Percentiles rank a stretch among this genome's conserved stretches.
Conservation (phyloP, 2,888 invertebrate species). For the Leptopilina syphax region DNA sequence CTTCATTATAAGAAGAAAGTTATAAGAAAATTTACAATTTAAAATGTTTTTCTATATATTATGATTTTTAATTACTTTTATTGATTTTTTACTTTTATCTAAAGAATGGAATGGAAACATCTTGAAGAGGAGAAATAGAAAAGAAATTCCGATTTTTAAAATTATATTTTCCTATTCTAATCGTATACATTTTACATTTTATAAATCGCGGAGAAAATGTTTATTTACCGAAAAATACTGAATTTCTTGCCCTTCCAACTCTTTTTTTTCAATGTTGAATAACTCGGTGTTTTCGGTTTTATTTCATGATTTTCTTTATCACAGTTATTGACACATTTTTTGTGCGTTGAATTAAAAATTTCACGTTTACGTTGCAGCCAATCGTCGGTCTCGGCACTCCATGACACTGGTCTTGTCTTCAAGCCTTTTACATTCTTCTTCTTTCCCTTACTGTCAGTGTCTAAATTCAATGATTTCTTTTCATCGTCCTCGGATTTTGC, state of each 20-base stretch:
- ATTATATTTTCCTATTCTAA: background rate
- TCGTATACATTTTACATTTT: constrained; percentile 20
- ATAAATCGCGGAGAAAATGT: constrained; percentile 29
- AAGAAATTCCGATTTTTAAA: background rate
- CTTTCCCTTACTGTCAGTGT: constrained; percentile 51
- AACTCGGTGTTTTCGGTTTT: constrained; percentile 55
- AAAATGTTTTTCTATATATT: too few species aligned
- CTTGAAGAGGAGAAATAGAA: too few species aligned
- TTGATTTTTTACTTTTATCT: background rate
- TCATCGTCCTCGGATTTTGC: constrained; percentile 49
- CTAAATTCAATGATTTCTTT: constrained; percentile 61
- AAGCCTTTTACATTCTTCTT: constrained; percentile 42
- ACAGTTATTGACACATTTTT: constrained; percentile 55
- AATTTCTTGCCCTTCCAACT: constrained; percentile 65
- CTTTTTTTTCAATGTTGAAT: constrained; percentile 60
- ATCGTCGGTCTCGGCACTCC: constrained; percentile 70
- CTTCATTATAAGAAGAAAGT: too few species aligned
- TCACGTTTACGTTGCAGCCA: constrained; percentile 70
- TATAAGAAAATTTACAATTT: too few species aligned
- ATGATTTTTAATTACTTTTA: too few species aligned
- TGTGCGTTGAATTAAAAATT: constrained; percentile 67
- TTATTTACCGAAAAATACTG: constrained; percentile 69
- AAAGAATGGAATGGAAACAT: too few species aligned
- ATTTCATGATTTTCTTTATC: constrained; percentile 67
- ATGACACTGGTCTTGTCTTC: constrained; percentile 68